phyloP scores from a whole-genome alignment of 2,797 vertebrate genomes.

The Phoebastria nigripes region DNA sequence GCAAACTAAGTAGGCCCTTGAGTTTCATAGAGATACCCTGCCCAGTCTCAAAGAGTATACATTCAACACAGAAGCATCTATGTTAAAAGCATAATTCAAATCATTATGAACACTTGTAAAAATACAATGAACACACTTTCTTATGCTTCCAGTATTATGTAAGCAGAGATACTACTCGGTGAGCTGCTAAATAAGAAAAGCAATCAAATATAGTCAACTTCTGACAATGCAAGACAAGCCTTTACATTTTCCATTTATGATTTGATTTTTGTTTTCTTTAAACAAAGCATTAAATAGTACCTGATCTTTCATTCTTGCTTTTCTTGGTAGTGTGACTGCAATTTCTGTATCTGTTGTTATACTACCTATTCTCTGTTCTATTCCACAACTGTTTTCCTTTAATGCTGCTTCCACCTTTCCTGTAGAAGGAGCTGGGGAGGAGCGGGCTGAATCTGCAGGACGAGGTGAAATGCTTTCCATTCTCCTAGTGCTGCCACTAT shows the following conservation, averaged over 20 bases:
- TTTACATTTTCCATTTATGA: slow-evolving; percentile 26
- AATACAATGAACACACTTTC: neutral
- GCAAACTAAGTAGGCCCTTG: neutral
- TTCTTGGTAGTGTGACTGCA: slow-evolving; percentile 79
- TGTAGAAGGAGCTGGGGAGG: slow-evolving; percentile 87
- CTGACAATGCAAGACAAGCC: neutral
- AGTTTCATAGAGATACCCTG: neutral
- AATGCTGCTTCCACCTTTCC: slow-evolving; percentile 90
- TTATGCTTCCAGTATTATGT: neutral
- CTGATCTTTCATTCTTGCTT: slow-evolving; percentile 91
- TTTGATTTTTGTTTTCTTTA: slow-evolving; percentile 36
- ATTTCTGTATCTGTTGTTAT: slow-evolving; percentile 81
- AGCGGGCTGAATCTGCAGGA: slow-evolving; percentile 91
- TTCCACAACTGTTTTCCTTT: slow-evolving; percentile 79
- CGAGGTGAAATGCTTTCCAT: slow-evolving; percentile 87
- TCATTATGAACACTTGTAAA: neutral
- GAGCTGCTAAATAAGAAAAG: slow-evolving; percentile 6
- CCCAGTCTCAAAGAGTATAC: neutral
- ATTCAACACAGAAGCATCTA: neutral
- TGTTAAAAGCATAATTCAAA: neutral
- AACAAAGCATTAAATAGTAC: slow-evolving; percentile 73
- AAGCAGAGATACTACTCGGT: neutral
- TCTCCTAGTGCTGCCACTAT: slow-evolving; percentile 82
- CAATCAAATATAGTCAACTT: neutral
- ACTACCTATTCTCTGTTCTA: slow-evolving; percentile 77